Percentiles rank a stretch among this genome's conserved stretches.
phyloP scores from a whole-genome alignment of 2,888 invertebrate genomes.

The Gibbula magus region DNA sequence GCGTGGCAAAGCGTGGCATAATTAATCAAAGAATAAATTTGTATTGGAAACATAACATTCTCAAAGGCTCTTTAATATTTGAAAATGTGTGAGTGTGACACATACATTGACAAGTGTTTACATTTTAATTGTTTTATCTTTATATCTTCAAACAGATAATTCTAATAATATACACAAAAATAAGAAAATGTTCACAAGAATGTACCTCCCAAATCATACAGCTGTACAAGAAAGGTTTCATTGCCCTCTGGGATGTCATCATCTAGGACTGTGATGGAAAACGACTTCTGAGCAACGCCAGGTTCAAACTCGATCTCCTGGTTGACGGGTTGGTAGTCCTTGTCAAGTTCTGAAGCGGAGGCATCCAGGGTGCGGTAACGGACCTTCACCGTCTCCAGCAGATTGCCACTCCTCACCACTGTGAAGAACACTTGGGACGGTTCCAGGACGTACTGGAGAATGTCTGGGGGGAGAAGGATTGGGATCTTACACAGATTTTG shows the following conservation, averaged over 20 bases:
- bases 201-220: conserved; percentile 70
- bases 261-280: conserved; percentile 61
- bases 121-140: too few relatives aligned
- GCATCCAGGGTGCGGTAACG: conserved; percentile 67
- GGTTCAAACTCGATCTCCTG: conserved; percentile 58
- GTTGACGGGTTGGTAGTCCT: conserved; percentile 55
- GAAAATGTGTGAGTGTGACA: too few relatives aligned
- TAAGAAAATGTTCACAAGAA: too few relatives aligned
- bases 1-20: too few relatives aligned
- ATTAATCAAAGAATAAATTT: too few relatives aligned
- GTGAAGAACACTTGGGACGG: conserved; percentile 55
- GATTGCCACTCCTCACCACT: conserved; percentile 61
- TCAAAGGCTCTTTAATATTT: too few relatives aligned
- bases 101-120: too few relatives aligned
- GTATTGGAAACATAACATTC: too few relatives aligned
- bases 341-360: conserved; percentile 52
- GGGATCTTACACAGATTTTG: too few relatives aligned
- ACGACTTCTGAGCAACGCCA: conserved; percentile 57
- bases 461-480: conserved; percentile 44
- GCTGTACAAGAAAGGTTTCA: conserved; percentile 67
- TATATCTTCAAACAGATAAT: too few relatives aligned
- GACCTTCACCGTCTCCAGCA: conserved; percentile 48
- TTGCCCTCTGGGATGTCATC: conserved; percentile 68
- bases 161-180: too few relatives aligned
- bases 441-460: conserved; percentile 49